These are phyloP conservation scores for Enoplosus armatus DNA, from an alignment of 2,797 vertebrate genomes.

Conservation along the genomic window DNA sequence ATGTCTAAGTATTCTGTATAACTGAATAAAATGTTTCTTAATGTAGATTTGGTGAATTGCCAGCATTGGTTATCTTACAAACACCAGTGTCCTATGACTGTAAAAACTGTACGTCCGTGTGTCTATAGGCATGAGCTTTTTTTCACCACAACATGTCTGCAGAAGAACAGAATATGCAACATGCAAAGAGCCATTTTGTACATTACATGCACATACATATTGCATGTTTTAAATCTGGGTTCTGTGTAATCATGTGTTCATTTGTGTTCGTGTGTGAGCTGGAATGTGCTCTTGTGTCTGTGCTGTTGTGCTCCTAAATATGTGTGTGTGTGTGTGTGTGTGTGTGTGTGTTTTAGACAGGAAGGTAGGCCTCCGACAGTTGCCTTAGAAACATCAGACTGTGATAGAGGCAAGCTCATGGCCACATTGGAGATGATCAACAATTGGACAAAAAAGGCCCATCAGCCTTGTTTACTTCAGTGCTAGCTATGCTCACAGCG, in stretches of 20 bases:
- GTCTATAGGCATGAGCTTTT: slow-evolving; percentile 10
- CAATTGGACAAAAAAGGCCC: slow-evolving; percentile 84
- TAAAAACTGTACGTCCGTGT: neutral
- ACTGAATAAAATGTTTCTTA: neutral
- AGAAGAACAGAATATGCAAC: slow-evolving; percentile 23
- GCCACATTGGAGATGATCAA: slow-evolving; percentile 87
- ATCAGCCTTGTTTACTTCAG: slow-evolving; percentile 85
- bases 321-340: slow-evolving; percentile 8
- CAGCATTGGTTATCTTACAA: slow-evolving; percentile 61
- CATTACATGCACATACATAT: slow-evolving; percentile 40
- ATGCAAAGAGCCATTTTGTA: slow-evolving; percentile 31
- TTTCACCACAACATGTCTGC: neutral
- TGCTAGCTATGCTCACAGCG: slow-evolving; percentile 84
- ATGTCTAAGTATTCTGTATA: neutral
- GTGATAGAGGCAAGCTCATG: slow-evolving; percentile 85
- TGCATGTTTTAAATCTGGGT: slow-evolving; percentile 44
- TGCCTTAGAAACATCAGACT: slow-evolving; percentile 84
- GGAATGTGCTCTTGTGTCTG: slow-evolving; percentile 16
- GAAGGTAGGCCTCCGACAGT: slow-evolving; percentile 83
- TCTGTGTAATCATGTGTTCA: slow-evolving; percentile 10
- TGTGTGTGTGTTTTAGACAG: slow-evolving; percentile 72
- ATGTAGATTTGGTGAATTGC: neutral
- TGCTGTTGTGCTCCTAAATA: neutral
- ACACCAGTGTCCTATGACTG: neutral
- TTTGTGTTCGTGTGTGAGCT: neutral